Base-by-base conservation (phyloP, 2,797 vertebrate species). In the Choloepus didactylus region DNA sequence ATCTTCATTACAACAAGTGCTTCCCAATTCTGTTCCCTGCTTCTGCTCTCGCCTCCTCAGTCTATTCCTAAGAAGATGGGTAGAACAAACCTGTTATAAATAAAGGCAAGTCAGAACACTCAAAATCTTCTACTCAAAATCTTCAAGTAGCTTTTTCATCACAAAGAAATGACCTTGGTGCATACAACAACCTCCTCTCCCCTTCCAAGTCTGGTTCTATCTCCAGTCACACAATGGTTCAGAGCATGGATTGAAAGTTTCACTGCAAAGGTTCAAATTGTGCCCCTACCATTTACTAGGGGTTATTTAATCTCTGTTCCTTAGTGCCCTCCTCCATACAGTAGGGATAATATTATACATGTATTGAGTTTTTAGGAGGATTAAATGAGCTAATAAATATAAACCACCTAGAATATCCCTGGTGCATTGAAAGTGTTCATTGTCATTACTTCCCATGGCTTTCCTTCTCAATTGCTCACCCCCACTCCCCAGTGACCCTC, bases 161-260 rank as follows among this genome's bases (percentile, higher is more conserved):
- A 46, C 41, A 44, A 77, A 77, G 59, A 51, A 89, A 80, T 75
- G 3, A 18, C 46, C 81, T 35, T 25, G 9, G 18, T 27, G 23
- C 44, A 35, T n/a, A 5, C 2, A 14, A 4, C 38, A 29, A 27
- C 19, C 31, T 46, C 4, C 0, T 7, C 8, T 18, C 0, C 1
- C 19, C 9, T 54, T 51, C 9, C 4, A n/a, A 56, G 23, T 49
- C 9, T 81, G 9, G 44, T 92, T 82, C 6, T 12, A 21, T 56
- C n/a, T 90, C 31, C 27, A 41, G 8, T 54, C 29, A 5, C 31
- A 6, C 2, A 41, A 3, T 41, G 56, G 25, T 44, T 56, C 6
- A 64, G 23, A 38, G 0, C 29, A 27, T 25, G 44, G 38, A 6
- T 81, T 7, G 87, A 59, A 21, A 64, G 14, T 11, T 15, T 70